Percentiles rank a stretch among this genome's conserved stretches.
phyloP scores from a whole-genome alignment of 2,113 vertebrate genomes.

The Syngnathus typhle region DNA sequence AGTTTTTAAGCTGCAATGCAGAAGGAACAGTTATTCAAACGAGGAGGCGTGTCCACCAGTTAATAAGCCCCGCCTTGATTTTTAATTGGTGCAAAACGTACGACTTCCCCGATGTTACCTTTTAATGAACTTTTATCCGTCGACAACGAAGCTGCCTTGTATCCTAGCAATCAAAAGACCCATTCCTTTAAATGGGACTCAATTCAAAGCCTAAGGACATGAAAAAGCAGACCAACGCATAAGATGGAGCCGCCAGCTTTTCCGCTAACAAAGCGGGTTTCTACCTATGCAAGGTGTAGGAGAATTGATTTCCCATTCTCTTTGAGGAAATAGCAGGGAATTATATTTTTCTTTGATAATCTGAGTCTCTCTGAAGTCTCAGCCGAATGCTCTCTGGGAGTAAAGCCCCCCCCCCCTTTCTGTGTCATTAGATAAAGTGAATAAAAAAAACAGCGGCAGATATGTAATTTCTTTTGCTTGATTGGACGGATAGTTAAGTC shows the following conservation, averaged over 20 bases:
- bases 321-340: slow-evolving; percentile 38
- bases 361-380: slow-evolving; percentile 23
- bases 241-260: slow-evolving; percentile 2
- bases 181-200: slow-evolving; percentile 9
- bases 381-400: slow-evolving; percentile 22
- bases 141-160: background rate
- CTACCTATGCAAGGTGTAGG: slow-evolving; percentile 6
- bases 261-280: slow-evolving; percentile 32
- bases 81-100: background rate
- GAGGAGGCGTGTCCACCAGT: too few species aligned
- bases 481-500: slow-evolving; percentile 26
- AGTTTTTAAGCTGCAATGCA: too few species aligned
- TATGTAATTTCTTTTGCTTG: slow-evolving; percentile 21
- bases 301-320: slow-evolving; percentile 37
- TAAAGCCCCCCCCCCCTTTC: background rate
- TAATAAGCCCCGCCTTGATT: background rate
- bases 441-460: slow-evolving; percentile 31
- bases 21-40: too few species aligned
- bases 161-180: slow-evolving; percentile 30
- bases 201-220: slow-evolving; percentile 19
- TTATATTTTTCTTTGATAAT: slow-evolving; percentile 37
- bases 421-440: slow-evolving; percentile 32
- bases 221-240: slow-evolving; percentile 25
- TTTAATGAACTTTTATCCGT: background rate
- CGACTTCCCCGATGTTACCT: background rate